phyloP scores from a whole-genome alignment of 2,797 vertebrate genomes.

The Coranthus polyacanthus region DNA sequence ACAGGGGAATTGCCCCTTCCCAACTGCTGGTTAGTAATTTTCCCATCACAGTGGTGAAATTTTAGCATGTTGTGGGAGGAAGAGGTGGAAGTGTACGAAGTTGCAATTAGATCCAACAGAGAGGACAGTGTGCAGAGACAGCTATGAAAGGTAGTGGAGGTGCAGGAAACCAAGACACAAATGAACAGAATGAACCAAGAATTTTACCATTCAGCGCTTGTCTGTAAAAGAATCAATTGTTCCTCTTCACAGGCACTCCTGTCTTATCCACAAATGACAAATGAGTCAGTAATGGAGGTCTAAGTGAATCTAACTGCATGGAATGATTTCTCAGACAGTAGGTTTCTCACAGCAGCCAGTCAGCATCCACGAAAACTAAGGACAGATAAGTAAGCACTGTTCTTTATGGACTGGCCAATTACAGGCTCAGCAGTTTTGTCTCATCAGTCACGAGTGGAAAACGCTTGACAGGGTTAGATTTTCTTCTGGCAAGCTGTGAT shows the following conservation, averaged over 20 bases:
- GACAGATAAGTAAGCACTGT: slow-evolving; percentile 21
- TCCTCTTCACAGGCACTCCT: slow-evolving; percentile 22
- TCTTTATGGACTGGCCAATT: slow-evolving; percentile 17
- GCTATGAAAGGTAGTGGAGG: slow-evolving; percentile 17
- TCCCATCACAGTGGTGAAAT: slow-evolving; percentile 69
- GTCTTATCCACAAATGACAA: slow-evolving; percentile 39
- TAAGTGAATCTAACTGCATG: slow-evolving; percentile 32
- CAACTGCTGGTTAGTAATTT: slow-evolving; percentile 65
- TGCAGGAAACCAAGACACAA: slow-evolving; percentile 11
- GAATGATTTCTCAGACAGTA: slow-evolving; percentile 33
- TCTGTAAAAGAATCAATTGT: slow-evolving; percentile 55
- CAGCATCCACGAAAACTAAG: slow-evolving; percentile 19
- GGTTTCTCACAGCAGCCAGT: slow-evolving; percentile 27
- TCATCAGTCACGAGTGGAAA: slow-evolving; percentile 29
- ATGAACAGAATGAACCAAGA: slow-evolving; percentile 2
- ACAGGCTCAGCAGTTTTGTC: slow-evolving; percentile 19
- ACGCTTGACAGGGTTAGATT: slow-evolving; percentile 1
- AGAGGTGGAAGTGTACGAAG: slow-evolving; percentile 52
- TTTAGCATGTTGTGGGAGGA: slow-evolving; percentile 68
- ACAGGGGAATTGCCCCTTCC: slow-evolving; percentile 63
- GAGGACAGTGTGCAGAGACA: slow-evolving; percentile 41
- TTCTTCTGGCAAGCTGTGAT: background rate
- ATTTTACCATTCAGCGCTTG: slow-evolving; percentile 15
- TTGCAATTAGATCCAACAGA: slow-evolving; percentile 67
- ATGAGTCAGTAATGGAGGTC: slow-evolving; percentile 50